phyloP scores from a whole-genome alignment of 2,113 vertebrate genomes.

The Salvelinus alpinus region DNA sequence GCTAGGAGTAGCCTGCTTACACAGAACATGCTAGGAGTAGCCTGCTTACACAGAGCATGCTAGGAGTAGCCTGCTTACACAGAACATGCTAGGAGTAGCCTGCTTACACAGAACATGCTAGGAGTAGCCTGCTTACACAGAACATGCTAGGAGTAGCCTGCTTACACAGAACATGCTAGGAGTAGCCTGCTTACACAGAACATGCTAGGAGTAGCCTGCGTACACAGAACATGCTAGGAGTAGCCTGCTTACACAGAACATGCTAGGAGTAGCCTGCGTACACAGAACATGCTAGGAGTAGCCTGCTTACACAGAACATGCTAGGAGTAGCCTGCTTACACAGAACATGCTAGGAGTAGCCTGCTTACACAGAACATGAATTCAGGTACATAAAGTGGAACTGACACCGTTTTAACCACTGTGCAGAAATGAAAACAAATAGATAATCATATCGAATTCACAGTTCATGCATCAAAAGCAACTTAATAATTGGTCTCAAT shows the following conservation, averaged over 20 bases:
- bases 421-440: too few relatives aligned
- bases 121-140: neutral
- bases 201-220: constrained; percentile 22
- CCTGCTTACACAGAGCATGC: too few relatives aligned
- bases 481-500: too few relatives aligned
- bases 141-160: constrained; percentile 23
- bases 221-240: constrained; percentile 13
- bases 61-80: too few relatives aligned
- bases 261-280: constrained; percentile 18
- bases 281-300: constrained; percentile 13
- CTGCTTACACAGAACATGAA: constrained; percentile 1
- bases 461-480: too few relatives aligned
- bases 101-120: neutral
- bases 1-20: constrained; percentile 20
- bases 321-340: constrained; percentile 18
- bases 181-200: constrained; percentile 13
- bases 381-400: too few relatives aligned
- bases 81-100: constrained; percentile 22
- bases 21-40: neutral
- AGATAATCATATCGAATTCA: too few relatives aligned
- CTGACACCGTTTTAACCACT: too few relatives aligned
- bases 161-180: constrained; percentile 13
- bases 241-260: constrained; percentile 10
- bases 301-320: constrained; percentile 15
- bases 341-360: constrained; percentile 16